Conservation (phyloP, 2,888 invertebrate species). For the Cantharis lateralis region DNA sequence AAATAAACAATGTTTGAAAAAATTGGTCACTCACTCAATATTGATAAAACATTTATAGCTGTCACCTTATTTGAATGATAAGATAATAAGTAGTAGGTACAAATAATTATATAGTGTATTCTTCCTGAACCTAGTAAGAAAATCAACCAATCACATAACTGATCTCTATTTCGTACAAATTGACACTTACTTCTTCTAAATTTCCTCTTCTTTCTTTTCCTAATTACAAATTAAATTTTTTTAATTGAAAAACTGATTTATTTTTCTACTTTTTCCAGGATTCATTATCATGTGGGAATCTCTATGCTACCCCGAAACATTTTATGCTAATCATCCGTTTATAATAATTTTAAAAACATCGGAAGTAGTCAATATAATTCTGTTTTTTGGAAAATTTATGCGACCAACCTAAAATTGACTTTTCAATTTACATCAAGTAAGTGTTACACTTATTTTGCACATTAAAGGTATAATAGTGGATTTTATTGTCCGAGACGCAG, state of each 20-base stretch:
- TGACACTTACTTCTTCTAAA: too few relatives aligned
- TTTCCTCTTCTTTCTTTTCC: too few relatives aligned
- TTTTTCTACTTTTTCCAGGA: neutral
- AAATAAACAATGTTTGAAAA: neutral
- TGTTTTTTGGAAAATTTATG: neutral
- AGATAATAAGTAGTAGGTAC: neutral
- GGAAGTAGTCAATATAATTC: neutral
- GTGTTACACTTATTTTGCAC: neutral
- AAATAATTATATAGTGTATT: neutral
- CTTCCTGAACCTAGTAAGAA: neutral
- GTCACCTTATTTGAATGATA: neutral
- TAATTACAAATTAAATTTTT: too few relatives aligned
- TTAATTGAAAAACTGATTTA: too few relatives aligned
- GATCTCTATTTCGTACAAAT: too few relatives aligned
- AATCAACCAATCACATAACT: too few relatives aligned
- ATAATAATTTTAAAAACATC: conserved; percentile 15
- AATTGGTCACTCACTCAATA: neutral
- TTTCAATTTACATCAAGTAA: neutral
- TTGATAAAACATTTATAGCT: neutral
- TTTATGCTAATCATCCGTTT: conserved; percentile 7
- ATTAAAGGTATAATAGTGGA: too few relatives aligned
- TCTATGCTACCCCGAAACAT: too few relatives aligned
- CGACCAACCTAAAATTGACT: neutral
- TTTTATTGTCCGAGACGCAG: too few relatives aligned
- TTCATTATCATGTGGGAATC: neutral